Evolutionary conservation across 2,113 vertebrate species (phyloP).

Genomic region (Phainopepla nitens): DNA sequence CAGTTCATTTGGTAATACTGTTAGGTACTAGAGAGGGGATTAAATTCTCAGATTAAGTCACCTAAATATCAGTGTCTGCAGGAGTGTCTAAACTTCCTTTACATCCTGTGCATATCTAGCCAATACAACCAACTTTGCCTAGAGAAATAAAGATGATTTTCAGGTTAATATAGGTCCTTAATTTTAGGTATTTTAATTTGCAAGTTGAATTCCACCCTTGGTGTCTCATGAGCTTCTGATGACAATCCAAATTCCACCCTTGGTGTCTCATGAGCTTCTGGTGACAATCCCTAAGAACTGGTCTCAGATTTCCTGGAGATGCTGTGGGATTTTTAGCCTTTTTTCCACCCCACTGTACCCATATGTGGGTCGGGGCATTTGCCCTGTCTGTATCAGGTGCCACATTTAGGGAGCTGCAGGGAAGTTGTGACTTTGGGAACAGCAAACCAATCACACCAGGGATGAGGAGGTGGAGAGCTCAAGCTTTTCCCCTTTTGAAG

Average conservation of each 20-base stretch:
- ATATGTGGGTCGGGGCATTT: background rate
- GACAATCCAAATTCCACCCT: too few relatives aligned
- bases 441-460: background rate
- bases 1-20: background rate
- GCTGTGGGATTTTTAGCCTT: background rate
- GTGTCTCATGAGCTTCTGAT: too few relatives aligned
- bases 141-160: background rate
- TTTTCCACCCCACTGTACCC: background rate
- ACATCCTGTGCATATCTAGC: background rate
- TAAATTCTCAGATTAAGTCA: background rate
- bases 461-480: background rate
- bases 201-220: background rate
- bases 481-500: background rate
- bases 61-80: background rate
- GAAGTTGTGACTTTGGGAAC: background rate
- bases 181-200: background rate
- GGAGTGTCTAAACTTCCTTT: background rate
- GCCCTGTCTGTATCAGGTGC: background rate
- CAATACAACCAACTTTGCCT: background rate
- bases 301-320: background rate
- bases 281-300: background rate
- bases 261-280: rapidly evolving
- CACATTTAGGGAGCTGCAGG: background rate
- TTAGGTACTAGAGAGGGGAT: background rate
- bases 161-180: background rate